These are phyloP conservation scores for Anguilla anguilla DNA, from an alignment of 2,797 vertebrate species.

Conservation along the genomic window DNA sequence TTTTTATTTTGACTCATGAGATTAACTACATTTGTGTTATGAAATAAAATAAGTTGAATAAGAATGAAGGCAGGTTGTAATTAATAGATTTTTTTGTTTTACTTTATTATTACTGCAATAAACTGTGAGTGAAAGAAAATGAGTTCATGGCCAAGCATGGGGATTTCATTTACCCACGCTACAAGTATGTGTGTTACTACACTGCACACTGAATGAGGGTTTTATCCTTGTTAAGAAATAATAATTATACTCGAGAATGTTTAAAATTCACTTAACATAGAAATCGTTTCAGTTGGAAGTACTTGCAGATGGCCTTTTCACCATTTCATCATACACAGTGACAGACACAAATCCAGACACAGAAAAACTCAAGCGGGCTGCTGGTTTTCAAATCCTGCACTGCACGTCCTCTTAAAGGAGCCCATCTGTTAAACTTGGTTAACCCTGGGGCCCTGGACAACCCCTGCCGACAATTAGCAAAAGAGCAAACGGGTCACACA, in stretches of 20 bases:
- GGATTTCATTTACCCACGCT: not conserved
- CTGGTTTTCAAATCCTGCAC: not conserved
- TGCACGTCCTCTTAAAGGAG: not conserved
- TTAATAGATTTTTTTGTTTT: slow-evolving; percentile 4
- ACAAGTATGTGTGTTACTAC: slow-evolving; percentile 36
- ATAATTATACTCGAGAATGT: slow-evolving; percentile 46
- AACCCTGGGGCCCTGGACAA: not conserved
- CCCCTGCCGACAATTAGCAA: not conserved
- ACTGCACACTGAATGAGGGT: slow-evolving; percentile 48
- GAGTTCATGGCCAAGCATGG: not conserved
- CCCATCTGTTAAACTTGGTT: not conserved
- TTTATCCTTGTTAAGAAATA: slow-evolving; percentile 54
- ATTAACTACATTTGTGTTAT: slow-evolving; percentile 37
- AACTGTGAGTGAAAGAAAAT: not conserved
- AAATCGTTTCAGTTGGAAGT: slow-evolving; percentile 54
- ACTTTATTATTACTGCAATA: not conserved
- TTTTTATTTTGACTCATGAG: slow-evolving; percentile 16
- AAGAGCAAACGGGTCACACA: not conserved
- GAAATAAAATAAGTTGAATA: slow-evolving; percentile 41
- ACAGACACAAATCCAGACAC: not conserved
- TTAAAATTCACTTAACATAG: slow-evolving; percentile 61
- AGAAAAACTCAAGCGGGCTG: not conserved
- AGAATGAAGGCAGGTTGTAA: slow-evolving; percentile 6
- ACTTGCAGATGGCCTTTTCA: slow-evolving; percentile 58
- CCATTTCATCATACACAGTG: slow-evolving; percentile 33